phyloP scores from a whole-genome alignment of 2,113 vertebrate species.

The Macaca nemestrina region DNA sequence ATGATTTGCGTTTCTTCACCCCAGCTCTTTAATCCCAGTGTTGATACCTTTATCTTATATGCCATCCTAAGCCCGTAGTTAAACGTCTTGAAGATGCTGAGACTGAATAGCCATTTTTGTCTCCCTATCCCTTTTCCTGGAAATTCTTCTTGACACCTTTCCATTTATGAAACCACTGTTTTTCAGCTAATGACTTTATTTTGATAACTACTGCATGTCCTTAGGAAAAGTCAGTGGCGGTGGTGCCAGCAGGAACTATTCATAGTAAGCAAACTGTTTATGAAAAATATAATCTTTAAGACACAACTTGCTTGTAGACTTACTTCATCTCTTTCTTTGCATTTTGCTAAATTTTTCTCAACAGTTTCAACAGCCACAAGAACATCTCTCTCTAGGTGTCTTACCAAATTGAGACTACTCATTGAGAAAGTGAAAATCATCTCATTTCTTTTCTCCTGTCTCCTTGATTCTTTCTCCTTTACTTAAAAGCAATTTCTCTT shows the following conservation, averaged over 20 bases:
- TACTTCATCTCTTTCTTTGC: neutral
- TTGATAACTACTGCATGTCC: neutral
- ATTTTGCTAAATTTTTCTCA: conserved; percentile 14
- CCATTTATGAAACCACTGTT: neutral
- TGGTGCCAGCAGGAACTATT: neutral
- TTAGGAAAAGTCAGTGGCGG: neutral
- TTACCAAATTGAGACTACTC: neutral
- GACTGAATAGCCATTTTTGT: neutral
- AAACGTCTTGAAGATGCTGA: conserved; percentile 7
- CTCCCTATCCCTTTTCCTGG: neutral
- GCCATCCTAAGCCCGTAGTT: neutral
- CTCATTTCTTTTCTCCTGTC: neutral
- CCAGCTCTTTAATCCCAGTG: neutral
- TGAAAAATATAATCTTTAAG: neutral
- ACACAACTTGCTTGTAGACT: neutral
- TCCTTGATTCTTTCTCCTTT: neutral
- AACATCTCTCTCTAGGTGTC: neutral
- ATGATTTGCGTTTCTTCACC: neutral
- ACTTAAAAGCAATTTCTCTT: neutral
- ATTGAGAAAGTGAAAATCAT: neutral
- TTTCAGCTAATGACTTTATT: neutral
- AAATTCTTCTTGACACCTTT: neutral
- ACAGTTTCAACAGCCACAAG: neutral
- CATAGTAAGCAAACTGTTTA: neutral
- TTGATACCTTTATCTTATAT: neutral